Evolutionary conservation across 2,797 vertebrate genomes (phyloP).

Genomic region (Rhabdomys pumilio): DNA sequence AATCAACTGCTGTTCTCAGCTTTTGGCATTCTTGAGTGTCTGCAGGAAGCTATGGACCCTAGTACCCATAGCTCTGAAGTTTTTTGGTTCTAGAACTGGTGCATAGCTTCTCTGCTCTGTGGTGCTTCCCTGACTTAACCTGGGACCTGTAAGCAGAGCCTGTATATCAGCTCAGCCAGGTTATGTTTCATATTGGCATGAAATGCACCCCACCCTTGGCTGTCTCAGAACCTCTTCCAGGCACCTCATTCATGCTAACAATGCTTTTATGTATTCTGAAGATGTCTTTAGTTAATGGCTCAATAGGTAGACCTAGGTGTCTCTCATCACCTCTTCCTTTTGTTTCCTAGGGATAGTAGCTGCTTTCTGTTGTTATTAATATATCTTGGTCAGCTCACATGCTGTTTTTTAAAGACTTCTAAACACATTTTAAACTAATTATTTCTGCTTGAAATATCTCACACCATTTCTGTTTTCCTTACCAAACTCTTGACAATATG

Average conservation of each 20-base stretch:
- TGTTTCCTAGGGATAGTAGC: not conserved
- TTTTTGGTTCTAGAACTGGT: not conserved
- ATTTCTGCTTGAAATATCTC: conserved; percentile 2
- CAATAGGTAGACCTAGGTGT: not conserved
- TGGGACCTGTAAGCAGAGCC: not conserved
- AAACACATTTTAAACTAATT: not conserved
- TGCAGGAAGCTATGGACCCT: not conserved
- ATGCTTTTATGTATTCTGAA: not conserved
- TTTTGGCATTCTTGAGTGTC: not conserved
- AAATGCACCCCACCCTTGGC: not conserved
- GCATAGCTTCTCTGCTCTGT: no score
- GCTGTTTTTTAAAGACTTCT: not conserved
- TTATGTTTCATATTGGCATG: not conserved
- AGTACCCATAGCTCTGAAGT: not conserved
- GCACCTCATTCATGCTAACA: not conserved
- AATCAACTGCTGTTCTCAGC: not conserved
- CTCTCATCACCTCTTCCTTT: not conserved
- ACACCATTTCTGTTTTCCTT: conserved; percentile 44
- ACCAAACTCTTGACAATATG: not conserved
- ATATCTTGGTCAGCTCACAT: not conserved
- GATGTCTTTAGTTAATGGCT: not conserved
- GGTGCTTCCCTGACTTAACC: not conserved
- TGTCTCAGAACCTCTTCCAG: not conserved
- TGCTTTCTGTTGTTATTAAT: conserved; percentile 42
- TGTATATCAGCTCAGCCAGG: not conserved